Base-by-base conservation (phyloP, 2,888 invertebrate genomes). In the Melolontha melolontha region DNA sequence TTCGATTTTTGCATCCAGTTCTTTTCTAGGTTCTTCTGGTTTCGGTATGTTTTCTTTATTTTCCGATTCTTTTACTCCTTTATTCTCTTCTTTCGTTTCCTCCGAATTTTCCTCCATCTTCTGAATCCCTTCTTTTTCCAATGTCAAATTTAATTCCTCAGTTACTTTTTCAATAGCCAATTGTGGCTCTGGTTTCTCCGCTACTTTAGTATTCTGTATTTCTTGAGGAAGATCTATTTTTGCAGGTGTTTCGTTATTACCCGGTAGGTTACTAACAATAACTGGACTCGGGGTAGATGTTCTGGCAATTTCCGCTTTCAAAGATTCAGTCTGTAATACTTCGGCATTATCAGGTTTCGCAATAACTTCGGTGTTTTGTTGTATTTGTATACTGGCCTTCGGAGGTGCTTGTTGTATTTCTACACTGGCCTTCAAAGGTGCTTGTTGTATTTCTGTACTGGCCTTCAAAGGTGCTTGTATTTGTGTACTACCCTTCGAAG, bases 261-360 rank as follows among this genome's bases (percentile, higher is more conserved):
- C 68, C 14, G 71, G 70, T 64, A 74, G 72, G 10, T 66, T 66
- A 12, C 82, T 76, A 6, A 85, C 84, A 71, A 85, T 85, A 2
- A 85, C 85, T 0, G 85, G 85, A 76, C 84, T 86, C 0, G 84
- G 84, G 1, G 84, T 83, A 1, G 85, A 84, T 8, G 82, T 78
- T 8, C 80, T 78, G 29, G 65, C 71, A 14, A 74, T 66, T n/a
- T 67, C 69, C 47, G 75, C 74, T 67, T 67, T 62, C 8, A 49
- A 40, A 39, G 57, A 40, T 40, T 63, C 42, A 49, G 49, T 49
- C 27, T 64, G 34, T 44, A 55, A 41, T 49, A 50, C 16, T 54
- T 42, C 44, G 4, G 40, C 41, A 41, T 5, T 65, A 16, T 68
- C 47, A 6, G 62, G 42, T 52, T 64, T 50, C 5, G 57, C 64